A percentile compares a stretch with the other conserved stretches of the same genome.
These are phyloP conservation scores for Cyprinella venusta DNA, from an alignment of 2,797 vertebrate species.

Conservation along the genomic window DNA sequence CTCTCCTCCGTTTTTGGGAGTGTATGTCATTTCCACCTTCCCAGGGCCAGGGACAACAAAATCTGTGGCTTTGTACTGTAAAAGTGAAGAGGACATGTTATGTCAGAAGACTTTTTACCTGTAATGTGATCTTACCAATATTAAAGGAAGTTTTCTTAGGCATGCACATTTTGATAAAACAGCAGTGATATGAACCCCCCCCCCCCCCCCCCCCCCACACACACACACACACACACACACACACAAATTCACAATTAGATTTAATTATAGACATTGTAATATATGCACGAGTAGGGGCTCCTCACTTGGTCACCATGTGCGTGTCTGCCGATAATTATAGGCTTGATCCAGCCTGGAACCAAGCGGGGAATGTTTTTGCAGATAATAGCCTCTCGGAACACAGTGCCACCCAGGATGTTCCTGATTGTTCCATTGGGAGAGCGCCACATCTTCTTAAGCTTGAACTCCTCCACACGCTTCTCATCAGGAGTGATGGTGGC, in stretches of 20 bases:
- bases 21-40: conserved; percentile 93
- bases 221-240: too few species aligned
- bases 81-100: background rate
- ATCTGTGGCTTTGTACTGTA: conserved; percentile 97
- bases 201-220: too few species aligned
- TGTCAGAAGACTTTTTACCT: background rate
- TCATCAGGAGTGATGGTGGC: conserved; percentile 99
- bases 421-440: conserved; percentile 97
- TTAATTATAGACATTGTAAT: conserved; percentile 5
- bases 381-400: conserved; percentile 97
- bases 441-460: conserved; percentile 97
- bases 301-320: conserved; percentile 95
- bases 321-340: conserved; percentile 97
- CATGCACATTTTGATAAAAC: too few species aligned
- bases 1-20: conserved; percentile 80
- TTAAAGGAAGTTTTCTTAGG: background rate
- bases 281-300: background rate
- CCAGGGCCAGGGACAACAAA: conserved; percentile 95
- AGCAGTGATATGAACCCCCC: background rate
- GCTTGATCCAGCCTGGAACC: conserved; percentile 92
- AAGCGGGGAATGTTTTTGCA: conserved; percentile 96
- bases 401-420: conserved; percentile 96
- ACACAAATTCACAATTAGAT: conserved; percentile 4
- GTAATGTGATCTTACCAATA: background rate
- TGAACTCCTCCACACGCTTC: conserved; percentile 96